Evolutionary conservation across 2,888 invertebrate species (phyloP).

Genomic region (Ectemnius cavifrons): DNA sequence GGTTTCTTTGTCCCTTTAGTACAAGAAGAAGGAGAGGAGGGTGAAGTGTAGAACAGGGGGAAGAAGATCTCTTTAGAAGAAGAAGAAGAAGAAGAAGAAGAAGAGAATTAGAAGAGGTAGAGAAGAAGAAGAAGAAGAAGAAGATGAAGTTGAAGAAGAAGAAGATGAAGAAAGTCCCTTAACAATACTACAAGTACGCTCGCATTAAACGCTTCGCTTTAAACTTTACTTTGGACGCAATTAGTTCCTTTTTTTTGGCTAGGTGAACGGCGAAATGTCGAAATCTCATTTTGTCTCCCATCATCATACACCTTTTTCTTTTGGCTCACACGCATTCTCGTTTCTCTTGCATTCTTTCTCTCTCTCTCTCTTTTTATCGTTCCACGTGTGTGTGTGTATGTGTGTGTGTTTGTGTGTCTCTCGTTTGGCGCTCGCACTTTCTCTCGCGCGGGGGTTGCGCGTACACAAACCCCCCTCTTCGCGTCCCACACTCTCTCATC

Average conservation of each 20-base stretch:
- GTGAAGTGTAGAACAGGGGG: conserved; percentile 27
- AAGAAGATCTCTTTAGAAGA: conserved; percentile 12
- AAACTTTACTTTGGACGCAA: conserved; percentile 73
- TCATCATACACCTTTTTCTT: background rate
- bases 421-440: no score
- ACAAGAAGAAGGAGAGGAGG: conserved; percentile 8
- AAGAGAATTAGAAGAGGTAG: conserved; percentile 12
- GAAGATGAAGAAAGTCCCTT: conserved; percentile 49
- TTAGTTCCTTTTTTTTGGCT: conserved; percentile 60
- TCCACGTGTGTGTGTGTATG: background rate
- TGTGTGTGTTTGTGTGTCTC: no score
- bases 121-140: conserved; percentile 27
- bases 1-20: background rate
- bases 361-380: background rate
- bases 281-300: conserved; percentile 1
- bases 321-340: background rate
- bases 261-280: conserved; percentile 61
- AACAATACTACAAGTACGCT: conserved; percentile 55
- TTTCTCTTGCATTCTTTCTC: conserved; percentile 4
- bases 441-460: background rate
- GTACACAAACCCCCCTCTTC: no score
- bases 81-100: conserved; percentile 21
- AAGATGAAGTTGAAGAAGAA: no score
- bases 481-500: no score
- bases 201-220: conserved; percentile 49